Evolutionary conservation across 2,888 invertebrate species (phyloP).

Genomic region (Pediacus dermestoides): DNA sequence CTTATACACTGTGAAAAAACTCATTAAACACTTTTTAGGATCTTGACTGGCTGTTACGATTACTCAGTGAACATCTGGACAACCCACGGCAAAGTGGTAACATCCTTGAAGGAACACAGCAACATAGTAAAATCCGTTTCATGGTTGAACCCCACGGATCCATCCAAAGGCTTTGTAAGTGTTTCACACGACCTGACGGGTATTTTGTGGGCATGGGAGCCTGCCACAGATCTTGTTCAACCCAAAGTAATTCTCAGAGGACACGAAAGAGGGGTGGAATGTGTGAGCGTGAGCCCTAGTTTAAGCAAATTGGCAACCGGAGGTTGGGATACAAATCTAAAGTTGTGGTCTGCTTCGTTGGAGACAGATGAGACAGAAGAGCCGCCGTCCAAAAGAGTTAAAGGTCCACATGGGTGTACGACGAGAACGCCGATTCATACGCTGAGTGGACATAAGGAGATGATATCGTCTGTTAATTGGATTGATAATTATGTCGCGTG

Average conservation of each 20-base stretch:
- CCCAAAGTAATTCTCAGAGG: conserved; percentile 81
- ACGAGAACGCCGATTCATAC: conserved; percentile 77
- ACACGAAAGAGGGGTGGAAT: conserved; percentile 89
- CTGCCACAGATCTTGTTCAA: conserved; percentile 65
- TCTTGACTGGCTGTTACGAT: conserved; percentile 90
- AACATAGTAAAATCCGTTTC: conserved; percentile 84
- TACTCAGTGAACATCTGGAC: conserved; percentile 90
- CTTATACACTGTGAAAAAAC: conserved; percentile 6
- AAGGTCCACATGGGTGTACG: conserved; percentile 25
- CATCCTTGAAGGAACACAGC: conserved; percentile 82
- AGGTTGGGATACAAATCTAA: conserved; percentile 88
- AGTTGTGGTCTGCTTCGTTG: conserved; percentile 77
- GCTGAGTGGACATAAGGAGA: conserved; percentile 89
- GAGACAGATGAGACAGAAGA: conserved; percentile 37
- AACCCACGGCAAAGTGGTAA: conserved; percentile 75
- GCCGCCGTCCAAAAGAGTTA: conserved; percentile 41
- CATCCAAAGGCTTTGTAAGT: conserved; percentile 54
- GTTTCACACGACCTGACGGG: conserved; percentile 91
- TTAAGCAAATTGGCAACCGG: conserved; percentile 71
- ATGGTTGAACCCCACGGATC: conserved; percentile 72
- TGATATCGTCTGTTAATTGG: conserved; percentile 83
- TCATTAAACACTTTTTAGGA: conserved; percentile 56
- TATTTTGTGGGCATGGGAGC: conserved; percentile 61
- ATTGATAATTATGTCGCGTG: conserved; percentile 71
- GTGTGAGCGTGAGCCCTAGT: conserved; percentile 73